These are phyloP conservation scores for Drosophila baimaii DNA, from an alignment of 1,140 invertebrate genomes.

Conservation along the genomic window DNA sequence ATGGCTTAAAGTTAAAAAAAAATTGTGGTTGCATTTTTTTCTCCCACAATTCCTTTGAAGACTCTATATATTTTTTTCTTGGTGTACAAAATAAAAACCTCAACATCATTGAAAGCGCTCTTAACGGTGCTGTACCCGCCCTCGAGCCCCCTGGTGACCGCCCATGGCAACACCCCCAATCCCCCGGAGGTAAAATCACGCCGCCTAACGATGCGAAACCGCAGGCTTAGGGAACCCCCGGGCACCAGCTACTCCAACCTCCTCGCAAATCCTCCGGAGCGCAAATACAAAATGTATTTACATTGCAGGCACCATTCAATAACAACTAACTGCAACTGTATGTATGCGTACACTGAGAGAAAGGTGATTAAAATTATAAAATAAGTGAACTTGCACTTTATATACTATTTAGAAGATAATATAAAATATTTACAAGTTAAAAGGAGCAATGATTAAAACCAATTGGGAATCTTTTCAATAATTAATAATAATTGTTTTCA, in stretches of 20 bases:
- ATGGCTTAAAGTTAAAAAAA: too few relatives aligned
- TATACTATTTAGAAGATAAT: too few relatives aligned
- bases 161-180: not conserved
- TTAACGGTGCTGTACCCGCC: constrained; percentile 1
- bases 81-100: constrained; percentile 24
- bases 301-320: constrained; percentile 53
- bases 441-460: too few relatives aligned
- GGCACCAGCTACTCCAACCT: not conserved
- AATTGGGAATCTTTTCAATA: too few relatives aligned
- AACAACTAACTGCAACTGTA: constrained; percentile 41
- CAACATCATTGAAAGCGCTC: constrained; percentile 37
- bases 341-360: not conserved
- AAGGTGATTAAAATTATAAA: not conserved
- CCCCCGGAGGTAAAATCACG: constrained; percentile 48
- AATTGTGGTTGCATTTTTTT: too few relatives aligned
- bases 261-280: constrained; percentile 7
- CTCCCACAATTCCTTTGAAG: too few relatives aligned
- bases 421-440: too few relatives aligned
- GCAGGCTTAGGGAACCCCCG: constrained; percentile 25
- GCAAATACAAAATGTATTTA: constrained; percentile 65
- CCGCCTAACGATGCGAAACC: constrained; percentile 50
- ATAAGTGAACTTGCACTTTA: too few relatives aligned
- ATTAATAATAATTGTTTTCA: too few relatives aligned
- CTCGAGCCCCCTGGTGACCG: constrained; percentile 5
- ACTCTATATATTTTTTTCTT: not conserved